A percentile compares a stretch with the other conserved stretches of the same genome.
Conservation (phyloP, 2,797 vertebrate species). For the Coracias cyanogaster region DNA sequence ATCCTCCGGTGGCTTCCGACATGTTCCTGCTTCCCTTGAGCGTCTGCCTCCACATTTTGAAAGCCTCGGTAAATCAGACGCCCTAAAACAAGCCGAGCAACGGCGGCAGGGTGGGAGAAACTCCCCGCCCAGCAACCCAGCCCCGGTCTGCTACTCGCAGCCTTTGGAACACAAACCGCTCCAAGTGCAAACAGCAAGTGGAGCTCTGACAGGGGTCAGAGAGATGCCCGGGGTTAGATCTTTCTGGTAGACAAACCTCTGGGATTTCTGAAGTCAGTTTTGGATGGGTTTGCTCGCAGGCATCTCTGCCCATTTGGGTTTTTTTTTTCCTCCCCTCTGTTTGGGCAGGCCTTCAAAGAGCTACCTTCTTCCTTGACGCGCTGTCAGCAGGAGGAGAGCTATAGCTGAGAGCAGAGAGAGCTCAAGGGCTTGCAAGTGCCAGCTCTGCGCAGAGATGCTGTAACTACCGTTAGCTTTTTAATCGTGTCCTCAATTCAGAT, state of each 20-base stretch:
- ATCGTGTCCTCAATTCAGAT: neutral
- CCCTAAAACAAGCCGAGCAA: neutral
- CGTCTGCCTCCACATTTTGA: neutral
- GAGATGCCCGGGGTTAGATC: neutral
- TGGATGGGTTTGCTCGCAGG: neutral
- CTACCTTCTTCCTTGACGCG: neutral
- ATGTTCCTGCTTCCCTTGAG: neutral
- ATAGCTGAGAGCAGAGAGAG: neutral
- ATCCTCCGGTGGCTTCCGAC: neutral
- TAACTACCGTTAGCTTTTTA: constrained; percentile 40
- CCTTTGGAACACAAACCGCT: neutral
- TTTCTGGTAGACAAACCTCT: neutral
- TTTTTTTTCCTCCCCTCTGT: neutral
- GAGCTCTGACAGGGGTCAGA: neutral
- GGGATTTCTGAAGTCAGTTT: neutral
- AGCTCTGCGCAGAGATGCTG: neutral
- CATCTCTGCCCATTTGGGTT: neutral
- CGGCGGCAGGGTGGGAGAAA: neutral
- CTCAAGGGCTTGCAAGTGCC: neutral
- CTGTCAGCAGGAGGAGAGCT: constrained; percentile 11
- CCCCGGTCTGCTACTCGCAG: neutral
- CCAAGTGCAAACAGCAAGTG: neutral
- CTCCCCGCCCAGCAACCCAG: neutral
- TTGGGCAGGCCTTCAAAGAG: constrained; percentile 13
- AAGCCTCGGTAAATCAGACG: neutral